A percentile compares a stretch with the other conserved stretches of the same genome.
These are phyloP conservation scores for Propithecus perrieri DNA, from an alignment of 2,797 vertebrate genomes.

Conservation along the genomic window DNA sequence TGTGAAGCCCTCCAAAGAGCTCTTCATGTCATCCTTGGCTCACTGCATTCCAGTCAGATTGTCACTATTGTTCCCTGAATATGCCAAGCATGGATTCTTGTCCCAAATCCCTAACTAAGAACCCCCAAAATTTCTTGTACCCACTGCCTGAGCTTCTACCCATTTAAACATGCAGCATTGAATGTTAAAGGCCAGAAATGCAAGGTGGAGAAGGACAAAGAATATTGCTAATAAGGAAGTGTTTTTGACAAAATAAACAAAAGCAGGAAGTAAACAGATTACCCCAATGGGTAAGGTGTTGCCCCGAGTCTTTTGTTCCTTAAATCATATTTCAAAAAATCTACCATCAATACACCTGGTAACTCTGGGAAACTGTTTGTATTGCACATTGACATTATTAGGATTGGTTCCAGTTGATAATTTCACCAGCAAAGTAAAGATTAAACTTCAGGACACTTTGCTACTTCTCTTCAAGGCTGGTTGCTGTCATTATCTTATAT, in stretches of 20 bases:
- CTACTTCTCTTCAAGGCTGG: background rate
- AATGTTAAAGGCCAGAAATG: background rate
- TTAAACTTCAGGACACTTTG: background rate
- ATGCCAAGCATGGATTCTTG: background rate
- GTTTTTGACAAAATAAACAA: background rate
- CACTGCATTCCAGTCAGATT: background rate
- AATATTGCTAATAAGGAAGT: background rate
- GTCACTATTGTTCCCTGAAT: background rate
- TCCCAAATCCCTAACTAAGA: background rate
- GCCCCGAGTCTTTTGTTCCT: background rate
- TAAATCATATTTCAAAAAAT: background rate
- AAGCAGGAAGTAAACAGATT: background rate
- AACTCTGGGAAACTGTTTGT: background rate
- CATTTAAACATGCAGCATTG: background rate
- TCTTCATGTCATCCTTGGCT: background rate
- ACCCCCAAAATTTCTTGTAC: background rate
- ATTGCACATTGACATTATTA: background rate
- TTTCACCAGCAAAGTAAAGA: constrained; percentile 32
- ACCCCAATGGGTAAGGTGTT: background rate
- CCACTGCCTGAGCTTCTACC: background rate
- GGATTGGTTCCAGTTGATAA: background rate
- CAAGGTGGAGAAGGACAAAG: background rate
- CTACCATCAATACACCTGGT: background rate
- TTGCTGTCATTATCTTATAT: background rate
- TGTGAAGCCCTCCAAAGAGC: background rate